phyloP scores from a whole-genome alignment of 2,888 invertebrate species.

The Diadegma fenestrale region DNA sequence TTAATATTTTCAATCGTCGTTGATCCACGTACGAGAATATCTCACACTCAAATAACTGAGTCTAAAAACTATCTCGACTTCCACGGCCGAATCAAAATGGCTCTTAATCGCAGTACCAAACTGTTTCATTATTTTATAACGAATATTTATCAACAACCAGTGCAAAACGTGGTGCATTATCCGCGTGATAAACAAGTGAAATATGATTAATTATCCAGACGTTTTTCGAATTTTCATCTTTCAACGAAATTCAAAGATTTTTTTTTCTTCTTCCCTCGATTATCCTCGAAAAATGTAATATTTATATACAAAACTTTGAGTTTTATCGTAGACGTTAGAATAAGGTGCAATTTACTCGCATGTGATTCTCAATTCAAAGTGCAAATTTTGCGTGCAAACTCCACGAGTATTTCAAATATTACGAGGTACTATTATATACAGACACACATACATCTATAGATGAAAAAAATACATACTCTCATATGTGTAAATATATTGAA shows the following conservation, averaged over 20 bases:
- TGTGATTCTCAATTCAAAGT: slow-evolving; percentile 83
- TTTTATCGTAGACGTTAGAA: slow-evolving; percentile 44
- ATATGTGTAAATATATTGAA: slow-evolving; percentile 34
- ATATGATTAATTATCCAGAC: not conserved
- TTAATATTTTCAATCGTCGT: slow-evolving; percentile 54
- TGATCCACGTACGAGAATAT: slow-evolving; percentile 41
- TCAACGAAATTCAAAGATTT: not conserved
- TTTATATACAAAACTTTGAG: slow-evolving; percentile 69
- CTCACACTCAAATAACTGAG: not conserved
- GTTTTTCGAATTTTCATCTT: not conserved
- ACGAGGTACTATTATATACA: slow-evolving; percentile 77
- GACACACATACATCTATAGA: slow-evolving; percentile 54
- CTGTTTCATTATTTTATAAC: slow-evolving; percentile 44
- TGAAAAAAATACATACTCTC: slow-evolving; percentile 44
- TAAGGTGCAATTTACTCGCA: slow-evolving; percentile 79
- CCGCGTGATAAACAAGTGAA: not conserved
- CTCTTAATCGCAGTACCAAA: slow-evolving; percentile 50
- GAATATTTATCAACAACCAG: slow-evolving; percentile 13
- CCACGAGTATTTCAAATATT: slow-evolving; percentile 81
- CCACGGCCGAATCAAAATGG: not conserved
- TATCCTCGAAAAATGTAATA: slow-evolving; percentile 31
- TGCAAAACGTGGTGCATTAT: not conserved
- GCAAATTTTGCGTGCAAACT: slow-evolving; percentile 81
- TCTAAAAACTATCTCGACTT: slow-evolving; percentile 1
- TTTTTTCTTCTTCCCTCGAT: slow-evolving; percentile 6